These are phyloP conservation scores for Apodemia hepburni DNA, from an alignment of 2,888 invertebrate species.

Conservation along the genomic window DNA sequence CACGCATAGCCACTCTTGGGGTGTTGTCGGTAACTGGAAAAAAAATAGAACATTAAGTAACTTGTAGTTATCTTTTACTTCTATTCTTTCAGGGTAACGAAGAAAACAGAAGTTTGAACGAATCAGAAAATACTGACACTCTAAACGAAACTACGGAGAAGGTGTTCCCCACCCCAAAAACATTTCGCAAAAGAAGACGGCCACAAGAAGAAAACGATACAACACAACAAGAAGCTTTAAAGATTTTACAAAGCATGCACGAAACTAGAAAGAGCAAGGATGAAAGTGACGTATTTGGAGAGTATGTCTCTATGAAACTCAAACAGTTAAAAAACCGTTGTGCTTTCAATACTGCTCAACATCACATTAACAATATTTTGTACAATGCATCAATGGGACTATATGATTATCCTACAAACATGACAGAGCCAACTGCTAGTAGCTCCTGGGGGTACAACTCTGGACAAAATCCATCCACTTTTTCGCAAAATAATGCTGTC, in stretches of 20 bases:
- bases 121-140: conserved; percentile 30
- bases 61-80: conserved; percentile 31
- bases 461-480: conserved; percentile 31
- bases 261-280: conserved; percentile 27
- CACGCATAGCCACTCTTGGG: conserved; percentile 29
- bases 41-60: conserved; percentile 26
- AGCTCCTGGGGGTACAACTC: conserved; percentile 25
- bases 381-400: conserved; percentile 28
- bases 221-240: conserved; percentile 35
- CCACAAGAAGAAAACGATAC: conserved; percentile 30
- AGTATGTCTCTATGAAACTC: conserved; percentile 33
- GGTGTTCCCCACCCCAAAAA: conserved; percentile 31
- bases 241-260: neutral
- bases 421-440: conserved; percentile 24
- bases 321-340: conserved; percentile 32
- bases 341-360: conserved; percentile 30
- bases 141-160: conserved; percentile 26
- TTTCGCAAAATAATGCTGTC: conserved; percentile 34
- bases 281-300: conserved; percentile 26
- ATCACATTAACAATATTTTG: conserved; percentile 33
- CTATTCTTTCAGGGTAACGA: conserved; percentile 32
- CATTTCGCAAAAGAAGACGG: conserved; percentile 32
- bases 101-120: conserved; percentile 29
- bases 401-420: conserved; percentile 30
- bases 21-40: conserved; percentile 28